Percentiles rank a stretch among this genome's conserved stretches.
Conservation (phyloP, 30 jellyfish, hydroid and myxozoan species). For the Aurelia aurita complex sp. Pacific region DNA sequence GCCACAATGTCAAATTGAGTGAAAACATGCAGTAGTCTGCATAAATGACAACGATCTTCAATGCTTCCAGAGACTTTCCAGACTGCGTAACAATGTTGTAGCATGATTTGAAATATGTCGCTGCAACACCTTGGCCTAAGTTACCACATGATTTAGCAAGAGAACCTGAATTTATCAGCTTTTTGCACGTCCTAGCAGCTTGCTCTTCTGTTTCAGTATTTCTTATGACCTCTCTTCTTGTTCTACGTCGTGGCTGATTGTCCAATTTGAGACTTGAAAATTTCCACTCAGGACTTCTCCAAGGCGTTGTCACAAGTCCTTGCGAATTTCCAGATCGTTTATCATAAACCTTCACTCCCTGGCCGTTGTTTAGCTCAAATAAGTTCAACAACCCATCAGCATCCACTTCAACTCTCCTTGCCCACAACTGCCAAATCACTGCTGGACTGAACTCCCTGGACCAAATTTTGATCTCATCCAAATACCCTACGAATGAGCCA, state of each 20-base stretch:
- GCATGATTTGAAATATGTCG: conserved; percentile 46
- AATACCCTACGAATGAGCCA: conserved; percentile 45
- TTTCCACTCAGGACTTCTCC: conserved; percentile 57
- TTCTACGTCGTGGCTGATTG: conserved; percentile 44
- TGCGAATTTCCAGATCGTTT: conserved; percentile 8
- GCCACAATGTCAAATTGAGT: conserved; percentile 53
- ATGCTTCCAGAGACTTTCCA: conserved; percentile 35
- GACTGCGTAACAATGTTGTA: conserved; percentile 14
- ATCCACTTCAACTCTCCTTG: conserved; percentile 45
- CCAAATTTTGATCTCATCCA: conserved; percentile 65
- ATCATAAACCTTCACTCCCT: conserved; percentile 9
- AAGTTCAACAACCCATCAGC: conserved; percentile 34
- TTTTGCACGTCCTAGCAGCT: conserved; percentile 25
- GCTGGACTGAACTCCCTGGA: conserved; percentile 63
- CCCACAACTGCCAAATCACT: conserved; percentile 55
- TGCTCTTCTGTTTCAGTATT: neutral
- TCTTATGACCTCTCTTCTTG: conserved; percentile 17
- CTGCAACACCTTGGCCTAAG: conserved; percentile 15
- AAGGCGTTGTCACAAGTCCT: conserved; percentile 13
- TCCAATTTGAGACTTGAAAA: conserved; percentile 38
- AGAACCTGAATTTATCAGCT: conserved; percentile 10
- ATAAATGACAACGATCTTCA: conserved; percentile 14
- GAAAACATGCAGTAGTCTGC: conserved; percentile 45
- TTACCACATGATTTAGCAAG: conserved; percentile 20
- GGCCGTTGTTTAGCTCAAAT: conserved; percentile 39